Evolutionary conservation across 2,888 invertebrate species (phyloP).

Genomic region (Troides oblongomaculatus): DNA sequence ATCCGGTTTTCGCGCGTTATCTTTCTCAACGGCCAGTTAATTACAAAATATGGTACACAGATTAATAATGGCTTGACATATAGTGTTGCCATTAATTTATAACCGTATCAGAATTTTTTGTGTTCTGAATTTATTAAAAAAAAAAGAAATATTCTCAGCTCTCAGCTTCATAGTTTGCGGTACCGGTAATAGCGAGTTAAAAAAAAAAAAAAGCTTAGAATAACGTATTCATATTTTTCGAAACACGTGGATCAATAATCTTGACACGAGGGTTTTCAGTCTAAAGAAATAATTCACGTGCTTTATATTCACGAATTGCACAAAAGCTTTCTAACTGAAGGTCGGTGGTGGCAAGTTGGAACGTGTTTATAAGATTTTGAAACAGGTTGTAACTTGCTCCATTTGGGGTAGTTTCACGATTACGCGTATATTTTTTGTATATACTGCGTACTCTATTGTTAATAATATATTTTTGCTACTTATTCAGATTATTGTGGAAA

Average conservation of each 20-base stretch:
- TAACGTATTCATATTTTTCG: background rate
- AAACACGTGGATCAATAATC: conserved; percentile 34
- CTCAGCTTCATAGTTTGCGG: too few species aligned
- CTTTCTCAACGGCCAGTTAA: conserved; percentile 32
- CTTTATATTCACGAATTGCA: conserved; percentile 24
- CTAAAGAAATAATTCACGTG: conserved; percentile 20
- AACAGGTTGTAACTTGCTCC: conserved; percentile 27
- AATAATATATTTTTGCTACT: too few species aligned
- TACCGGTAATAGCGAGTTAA: too few species aligned
- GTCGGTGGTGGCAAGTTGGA: conserved; percentile 25
- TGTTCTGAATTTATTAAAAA: too few species aligned
- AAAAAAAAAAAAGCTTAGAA: too few species aligned
- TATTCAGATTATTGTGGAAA: too few species aligned
- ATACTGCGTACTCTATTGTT: background rate
- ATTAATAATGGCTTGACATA: conserved; percentile 32
- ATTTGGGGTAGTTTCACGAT: conserved; percentile 1
- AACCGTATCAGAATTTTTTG: background rate
- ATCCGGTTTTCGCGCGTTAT: conserved; percentile 52
- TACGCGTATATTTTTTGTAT: background rate
- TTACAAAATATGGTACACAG: conserved; percentile 27
- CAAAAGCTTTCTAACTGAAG: conserved; percentile 22
- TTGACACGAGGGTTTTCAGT: conserved; percentile 15
- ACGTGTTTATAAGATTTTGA: conserved; percentile 20
- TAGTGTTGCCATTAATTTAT: conserved; percentile 30
- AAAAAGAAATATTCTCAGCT: too few species aligned